Evolutionary conservation across 2,797 vertebrate genomes (phyloP).

Genomic region (Sparus aurata): DNA sequence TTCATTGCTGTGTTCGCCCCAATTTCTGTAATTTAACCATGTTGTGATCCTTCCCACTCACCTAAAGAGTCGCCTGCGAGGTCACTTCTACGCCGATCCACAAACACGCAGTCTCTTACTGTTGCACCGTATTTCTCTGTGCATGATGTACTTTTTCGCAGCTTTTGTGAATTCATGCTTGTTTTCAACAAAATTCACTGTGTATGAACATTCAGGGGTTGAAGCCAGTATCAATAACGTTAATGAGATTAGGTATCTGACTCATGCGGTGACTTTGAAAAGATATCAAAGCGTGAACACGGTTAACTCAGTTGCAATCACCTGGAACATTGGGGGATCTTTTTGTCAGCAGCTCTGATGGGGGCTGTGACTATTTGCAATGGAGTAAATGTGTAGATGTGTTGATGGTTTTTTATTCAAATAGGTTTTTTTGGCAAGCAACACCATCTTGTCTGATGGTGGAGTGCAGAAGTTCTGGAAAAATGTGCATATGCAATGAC

Average conservation of each 20-base stretch:
- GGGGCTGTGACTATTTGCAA: neutral
- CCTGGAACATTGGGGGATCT: neutral
- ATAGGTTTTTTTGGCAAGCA: neutral
- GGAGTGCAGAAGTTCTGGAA: neutral
- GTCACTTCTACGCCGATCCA: too few relatives aligned
- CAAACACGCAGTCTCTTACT: too few relatives aligned
- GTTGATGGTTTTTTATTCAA: neutral
- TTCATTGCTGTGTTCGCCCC: too few relatives aligned
- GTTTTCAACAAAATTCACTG: neutral
- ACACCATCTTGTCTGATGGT: neutral
- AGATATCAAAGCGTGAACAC: neutral
- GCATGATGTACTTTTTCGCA: too few relatives aligned
- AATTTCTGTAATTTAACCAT: too few relatives aligned
- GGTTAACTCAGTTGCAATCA: neutral
- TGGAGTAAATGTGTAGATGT: neutral
- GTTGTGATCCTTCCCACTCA: too few relatives aligned
- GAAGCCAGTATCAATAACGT: neutral
- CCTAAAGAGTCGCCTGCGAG: too few relatives aligned
- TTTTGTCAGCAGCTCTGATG: conserved; percentile 12
- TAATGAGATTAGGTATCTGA: neutral
- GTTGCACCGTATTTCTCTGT: too few relatives aligned
- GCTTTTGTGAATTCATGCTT: too few relatives aligned
- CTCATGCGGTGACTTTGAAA: neutral
- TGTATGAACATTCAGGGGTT: neutral
- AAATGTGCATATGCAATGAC: neutral